Base-by-base conservation (phyloP, 2,113 vertebrate species). In the Sardina pilchardus region DNA sequence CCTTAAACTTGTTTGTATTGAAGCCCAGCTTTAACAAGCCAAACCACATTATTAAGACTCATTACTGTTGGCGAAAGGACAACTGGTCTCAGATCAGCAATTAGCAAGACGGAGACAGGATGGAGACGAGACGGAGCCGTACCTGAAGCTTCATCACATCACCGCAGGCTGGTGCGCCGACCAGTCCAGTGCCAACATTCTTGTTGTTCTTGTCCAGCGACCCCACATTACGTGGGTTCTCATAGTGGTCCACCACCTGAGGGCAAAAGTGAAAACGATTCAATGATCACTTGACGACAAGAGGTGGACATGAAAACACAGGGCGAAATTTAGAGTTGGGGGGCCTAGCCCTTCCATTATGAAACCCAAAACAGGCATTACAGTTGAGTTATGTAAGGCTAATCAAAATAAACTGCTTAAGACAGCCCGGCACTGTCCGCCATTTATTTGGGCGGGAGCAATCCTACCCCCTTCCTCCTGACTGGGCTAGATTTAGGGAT, bases 141-240 rank as follows among this genome's bases (percentile, higher is more conserved):
- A 99, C 98, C 96, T 99, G 98, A 6, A 99, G 92, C 87, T 99
- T 99, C 98, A 99, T 99, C 8, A 99, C 98, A 17, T 99, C 98
- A 0, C 98, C 98, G 67, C 98, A 99, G 0, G 98, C 97, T 0
- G 98, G 98, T 1, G 98, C 98, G 0, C 98, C 98, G 82, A 99
- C 98, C 91, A 99, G 89, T 19, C 98, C 98, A 0, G 98, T 99
- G 45, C 98, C 98, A 26, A 99, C 98, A 9, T 98, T 99, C 91
- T 96, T 97, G 82, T 96, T 90, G 0, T 91, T 95, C 91, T 99
- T 98, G 91, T 99, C 96, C 45, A 99, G 91, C 0, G 95, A 95
- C 2, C 98, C 98, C 42, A 99, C 98, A 0, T 99, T 99, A 87
- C 97, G 95, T 9, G 98, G 98, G 90, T 99, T 99, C 89, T 99